Evolutionary conservation across 23 tunicate genomes (phyloP).

Genomic region (Ciona savignyi): DNA sequence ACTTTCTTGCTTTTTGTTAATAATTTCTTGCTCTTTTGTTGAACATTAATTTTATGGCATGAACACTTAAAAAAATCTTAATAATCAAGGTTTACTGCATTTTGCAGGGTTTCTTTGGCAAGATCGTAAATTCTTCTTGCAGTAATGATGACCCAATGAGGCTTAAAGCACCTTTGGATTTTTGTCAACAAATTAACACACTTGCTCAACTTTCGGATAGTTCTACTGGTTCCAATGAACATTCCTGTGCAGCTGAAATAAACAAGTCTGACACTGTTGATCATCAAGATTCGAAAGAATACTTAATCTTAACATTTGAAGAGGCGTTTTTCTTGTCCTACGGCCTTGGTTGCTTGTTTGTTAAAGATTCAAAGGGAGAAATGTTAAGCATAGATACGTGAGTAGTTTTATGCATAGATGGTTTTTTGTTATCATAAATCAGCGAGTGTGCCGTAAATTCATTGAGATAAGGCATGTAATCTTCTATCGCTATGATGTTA

Average conservation of each 20-base stretch:
- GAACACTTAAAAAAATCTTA: no score
- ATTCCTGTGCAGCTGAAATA: no score
- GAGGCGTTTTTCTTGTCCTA: slow-evolving; percentile 77
- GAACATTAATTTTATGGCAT: no score
- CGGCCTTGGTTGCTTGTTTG: slow-evolving; percentile 71
- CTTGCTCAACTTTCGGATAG: not conserved
- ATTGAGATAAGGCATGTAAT: no score
- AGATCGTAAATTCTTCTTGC: not conserved
- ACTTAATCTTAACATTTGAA: slow-evolving; percentile 29
- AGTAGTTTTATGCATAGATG: not conserved
- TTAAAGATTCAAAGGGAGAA: not conserved
- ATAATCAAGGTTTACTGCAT: not conserved
- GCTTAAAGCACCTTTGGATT: no score
- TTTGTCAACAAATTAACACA: not conserved
- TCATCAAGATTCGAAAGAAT: not conserved
- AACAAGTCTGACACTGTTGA: not conserved
- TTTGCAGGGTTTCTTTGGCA: slow-evolving; percentile 37
- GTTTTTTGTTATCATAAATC: no score
- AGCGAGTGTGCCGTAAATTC: no score
- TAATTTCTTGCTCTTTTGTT: no score
- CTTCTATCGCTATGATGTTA: no score
- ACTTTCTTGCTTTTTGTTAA: no score
- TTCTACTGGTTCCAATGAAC: not conserved
- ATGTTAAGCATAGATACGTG: slow-evolving; percentile 22
- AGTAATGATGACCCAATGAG: not conserved